Evolutionary conservation across 2,113 vertebrate species (phyloP).

Genomic region (Tapirus terrestris): DNA sequence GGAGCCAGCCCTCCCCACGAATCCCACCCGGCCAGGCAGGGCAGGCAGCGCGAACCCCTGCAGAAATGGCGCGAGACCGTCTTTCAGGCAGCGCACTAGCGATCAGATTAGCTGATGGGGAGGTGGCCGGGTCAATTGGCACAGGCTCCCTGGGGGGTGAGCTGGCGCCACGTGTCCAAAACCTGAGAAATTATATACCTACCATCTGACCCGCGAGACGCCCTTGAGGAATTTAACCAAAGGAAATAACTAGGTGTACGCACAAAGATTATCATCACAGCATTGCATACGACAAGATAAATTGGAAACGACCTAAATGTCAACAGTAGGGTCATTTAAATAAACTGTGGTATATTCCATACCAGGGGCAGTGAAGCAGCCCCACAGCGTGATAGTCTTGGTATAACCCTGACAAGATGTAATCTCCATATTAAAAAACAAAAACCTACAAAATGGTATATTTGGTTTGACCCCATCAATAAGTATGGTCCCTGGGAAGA

Average conservation of each 20-base stretch:
- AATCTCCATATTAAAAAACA: neutral
- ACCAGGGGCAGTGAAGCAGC: neutral
- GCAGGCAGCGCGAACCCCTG: neutral
- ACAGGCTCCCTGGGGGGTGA: neutral
- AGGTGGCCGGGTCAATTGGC: fast-evolving
- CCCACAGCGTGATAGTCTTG: fast-evolving
- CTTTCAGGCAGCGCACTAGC: neutral
- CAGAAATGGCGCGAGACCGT: fast-evolving
- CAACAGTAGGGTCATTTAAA: neutral
- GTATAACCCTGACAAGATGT: neutral
- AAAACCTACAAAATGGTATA: neutral
- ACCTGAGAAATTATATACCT: neutral
- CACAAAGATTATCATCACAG: neutral
- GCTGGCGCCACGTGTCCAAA: neutral
- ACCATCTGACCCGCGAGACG: neutral
- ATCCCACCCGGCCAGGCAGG: neutral
- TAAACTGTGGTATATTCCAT: neutral
- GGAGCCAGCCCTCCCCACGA: neutral
- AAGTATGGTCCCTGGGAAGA: neutral
- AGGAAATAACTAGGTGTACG: neutral
- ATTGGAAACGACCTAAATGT: neutral
- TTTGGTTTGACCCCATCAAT: neutral
- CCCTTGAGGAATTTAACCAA: neutral
- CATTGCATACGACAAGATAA: neutral
- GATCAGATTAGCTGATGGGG: fast-evolving